These are phyloP conservation scores for Pheosia gnoma DNA, from an alignment of 2,888 invertebrate genomes.

Conservation along the genomic window DNA sequence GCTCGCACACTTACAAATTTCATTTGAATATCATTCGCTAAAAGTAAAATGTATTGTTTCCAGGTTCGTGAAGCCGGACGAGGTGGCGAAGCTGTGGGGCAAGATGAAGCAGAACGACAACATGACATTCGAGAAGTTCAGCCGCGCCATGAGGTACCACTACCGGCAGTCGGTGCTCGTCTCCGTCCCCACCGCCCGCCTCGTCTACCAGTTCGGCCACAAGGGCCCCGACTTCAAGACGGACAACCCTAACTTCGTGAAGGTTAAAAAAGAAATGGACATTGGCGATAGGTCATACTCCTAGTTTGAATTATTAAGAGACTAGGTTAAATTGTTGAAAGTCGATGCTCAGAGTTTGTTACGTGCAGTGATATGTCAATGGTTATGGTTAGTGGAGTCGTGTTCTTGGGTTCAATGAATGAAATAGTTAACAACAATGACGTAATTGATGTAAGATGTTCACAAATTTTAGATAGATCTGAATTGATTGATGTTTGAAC, in stretches of 20 bases:
- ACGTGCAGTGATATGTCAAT: constrained; percentile 36
- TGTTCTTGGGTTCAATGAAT: constrained; percentile 26
- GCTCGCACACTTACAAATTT: constrained; percentile 28
- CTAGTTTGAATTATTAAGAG: constrained; percentile 53
- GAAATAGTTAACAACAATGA: background rate
- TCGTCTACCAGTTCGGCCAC: constrained; percentile 92
- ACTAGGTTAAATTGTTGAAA: constrained; percentile 41
- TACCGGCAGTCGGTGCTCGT: constrained; percentile 90
- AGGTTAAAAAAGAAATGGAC: constrained; percentile 70
- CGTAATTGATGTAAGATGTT: background rate
- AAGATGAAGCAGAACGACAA: constrained; percentile 92
- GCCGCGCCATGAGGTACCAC: constrained; percentile 95
- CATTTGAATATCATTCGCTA: constrained; percentile 24
- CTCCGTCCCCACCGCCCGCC: constrained; percentile 89
- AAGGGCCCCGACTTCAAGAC: constrained; percentile 91
- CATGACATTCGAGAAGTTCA: constrained; percentile 97
- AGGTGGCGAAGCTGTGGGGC: constrained; percentile 95
- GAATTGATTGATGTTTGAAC: background rate
- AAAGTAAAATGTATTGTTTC: constrained; percentile 39
- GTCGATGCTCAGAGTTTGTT: constrained; percentile 43
- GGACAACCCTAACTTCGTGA: constrained; percentile 82
- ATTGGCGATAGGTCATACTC: constrained; percentile 57
- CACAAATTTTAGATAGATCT: constrained; percentile 8
- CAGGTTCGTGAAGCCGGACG: constrained; percentile 93
- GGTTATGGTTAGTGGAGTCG: constrained; percentile 23